phyloP scores from a whole-genome alignment of 2,888 invertebrate species.

The Troides aeacus region DNA sequence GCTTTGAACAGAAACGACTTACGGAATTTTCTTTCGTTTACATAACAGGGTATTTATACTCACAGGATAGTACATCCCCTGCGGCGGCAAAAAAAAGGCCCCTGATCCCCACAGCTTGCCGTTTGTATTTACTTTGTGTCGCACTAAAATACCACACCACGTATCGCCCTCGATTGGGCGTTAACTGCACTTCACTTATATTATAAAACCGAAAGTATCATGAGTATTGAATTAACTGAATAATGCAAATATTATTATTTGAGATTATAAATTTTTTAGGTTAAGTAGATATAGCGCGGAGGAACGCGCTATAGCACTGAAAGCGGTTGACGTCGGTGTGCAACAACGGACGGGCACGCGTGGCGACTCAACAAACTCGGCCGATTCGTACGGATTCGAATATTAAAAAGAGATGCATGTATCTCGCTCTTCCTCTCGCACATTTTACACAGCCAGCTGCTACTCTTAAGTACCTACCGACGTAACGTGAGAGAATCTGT shows the following conservation, averaged over 20 bases:
- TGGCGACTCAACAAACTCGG: constrained; percentile 55
- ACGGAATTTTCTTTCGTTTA: constrained; percentile 21
- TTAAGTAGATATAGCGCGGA: constrained; percentile 75
- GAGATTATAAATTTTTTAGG: constrained; percentile 68
- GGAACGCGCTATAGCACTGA: constrained; percentile 77
- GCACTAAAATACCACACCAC: constrained; percentile 80
- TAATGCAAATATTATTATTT: constrained; percentile 47
- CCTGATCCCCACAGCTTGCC: constrained; percentile 98
- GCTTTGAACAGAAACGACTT: constrained; percentile 12
- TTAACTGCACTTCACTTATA: constrained; percentile 73
- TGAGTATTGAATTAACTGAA: constrained; percentile 61
- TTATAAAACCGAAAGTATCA: constrained; percentile 74
- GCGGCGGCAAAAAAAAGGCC: constrained; percentile 97
- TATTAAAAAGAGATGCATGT: constrained; percentile 43
- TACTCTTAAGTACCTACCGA: constrained; percentile 16
- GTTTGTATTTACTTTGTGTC: constrained; percentile 84
- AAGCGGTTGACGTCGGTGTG: constrained; percentile 78
- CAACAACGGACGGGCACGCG: constrained; percentile 65
- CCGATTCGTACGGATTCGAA: constrained; percentile 44
- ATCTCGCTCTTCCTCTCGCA: constrained; percentile 36
- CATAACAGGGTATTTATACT: constrained; percentile 71
- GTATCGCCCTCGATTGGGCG: constrained; percentile 69
- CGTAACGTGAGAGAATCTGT: not conserved
- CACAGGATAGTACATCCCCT: constrained; percentile 98
- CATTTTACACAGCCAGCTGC: constrained; percentile 29